Percentiles rank a stretch among this genome's conserved stretches.
These are phyloP conservation scores for Elegia similella DNA, from an alignment of 2,888 invertebrate species.

Conservation along the genomic window DNA sequence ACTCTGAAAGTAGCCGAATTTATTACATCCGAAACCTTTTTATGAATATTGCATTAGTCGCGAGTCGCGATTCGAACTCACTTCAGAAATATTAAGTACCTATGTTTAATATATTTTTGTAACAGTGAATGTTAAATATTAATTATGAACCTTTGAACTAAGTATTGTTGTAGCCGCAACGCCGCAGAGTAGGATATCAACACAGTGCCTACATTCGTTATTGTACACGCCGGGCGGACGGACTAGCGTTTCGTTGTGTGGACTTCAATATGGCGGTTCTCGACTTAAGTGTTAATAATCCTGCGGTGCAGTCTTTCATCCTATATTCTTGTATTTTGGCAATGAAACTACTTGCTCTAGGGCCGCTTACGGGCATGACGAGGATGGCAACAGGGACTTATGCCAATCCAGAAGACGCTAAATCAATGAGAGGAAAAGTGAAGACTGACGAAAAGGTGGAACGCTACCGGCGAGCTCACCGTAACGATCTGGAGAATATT, in stretches of 20 bases:
- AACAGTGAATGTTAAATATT: too few relatives aligned
- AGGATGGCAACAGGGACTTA: constrained; percentile 49
- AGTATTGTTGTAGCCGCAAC: too few relatives aligned
- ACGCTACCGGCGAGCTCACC: constrained; percentile 80
- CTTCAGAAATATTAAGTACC: too few relatives aligned
- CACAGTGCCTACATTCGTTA: too few relatives aligned
- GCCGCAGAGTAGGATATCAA: too few relatives aligned
- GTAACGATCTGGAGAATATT: constrained; percentile 88
- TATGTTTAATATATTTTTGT: too few relatives aligned
- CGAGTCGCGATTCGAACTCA: too few relatives aligned
- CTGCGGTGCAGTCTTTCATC: constrained; percentile 59
- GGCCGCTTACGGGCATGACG: constrained; percentile 43
- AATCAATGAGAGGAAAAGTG: constrained; percentile 48
- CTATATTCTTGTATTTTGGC: constrained; percentile 60
- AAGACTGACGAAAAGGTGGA: constrained; percentile 61
- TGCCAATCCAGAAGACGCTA: constrained; percentile 63
- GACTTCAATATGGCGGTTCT: constrained; percentile 39
- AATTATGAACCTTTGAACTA: too few relatives aligned
- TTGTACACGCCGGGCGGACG: not conserved
- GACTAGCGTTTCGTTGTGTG: not conserved
- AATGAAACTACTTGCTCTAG: constrained; percentile 51
- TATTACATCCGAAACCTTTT: too few relatives aligned
- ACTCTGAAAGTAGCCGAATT: too few relatives aligned
- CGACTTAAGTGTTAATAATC: constrained; percentile 39
- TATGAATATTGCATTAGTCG: too few relatives aligned